Conservation (phyloP, 2,888 invertebrate genomes). For the Lycocerus yunnanus region DNA sequence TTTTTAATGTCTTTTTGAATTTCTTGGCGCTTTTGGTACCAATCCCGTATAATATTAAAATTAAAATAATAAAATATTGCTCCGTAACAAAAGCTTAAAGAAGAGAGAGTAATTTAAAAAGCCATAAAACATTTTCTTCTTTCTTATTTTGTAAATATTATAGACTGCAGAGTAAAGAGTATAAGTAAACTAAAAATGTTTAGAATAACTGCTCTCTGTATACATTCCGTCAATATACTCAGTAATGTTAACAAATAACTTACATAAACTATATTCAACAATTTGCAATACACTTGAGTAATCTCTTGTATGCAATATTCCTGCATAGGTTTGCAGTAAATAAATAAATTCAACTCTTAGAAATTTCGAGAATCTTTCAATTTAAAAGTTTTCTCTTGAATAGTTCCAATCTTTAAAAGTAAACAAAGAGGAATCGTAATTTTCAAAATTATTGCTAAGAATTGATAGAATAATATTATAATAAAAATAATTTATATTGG, state of each 20-base stretch:
- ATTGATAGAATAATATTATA: background rate
- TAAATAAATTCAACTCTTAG: background rate
- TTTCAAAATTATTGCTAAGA: background rate
- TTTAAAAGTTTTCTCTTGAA: background rate
- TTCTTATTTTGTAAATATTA: background rate
- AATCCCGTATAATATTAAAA: no score
- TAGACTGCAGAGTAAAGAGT: no score
- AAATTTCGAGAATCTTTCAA: background rate
- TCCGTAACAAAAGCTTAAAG: background rate
- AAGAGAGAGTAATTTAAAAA: background rate
- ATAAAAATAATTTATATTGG: background rate
- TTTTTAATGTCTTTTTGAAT: no score
- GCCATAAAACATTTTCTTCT: background rate
- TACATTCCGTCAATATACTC: background rate
- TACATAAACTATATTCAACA: background rate
- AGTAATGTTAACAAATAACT: background rate
- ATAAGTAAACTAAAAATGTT: background rate
- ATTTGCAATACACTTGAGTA: background rate
- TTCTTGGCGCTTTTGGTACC: no score
- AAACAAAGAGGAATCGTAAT: background rate
- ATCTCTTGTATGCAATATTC: background rate
- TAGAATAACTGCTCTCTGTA: background rate
- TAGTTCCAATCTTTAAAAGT: background rate
- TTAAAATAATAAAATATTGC: background rate
- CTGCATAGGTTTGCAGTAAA: background rate